Conservation (phyloP, 1,140 invertebrate species). For the Bombus vancouverensis region DNA sequence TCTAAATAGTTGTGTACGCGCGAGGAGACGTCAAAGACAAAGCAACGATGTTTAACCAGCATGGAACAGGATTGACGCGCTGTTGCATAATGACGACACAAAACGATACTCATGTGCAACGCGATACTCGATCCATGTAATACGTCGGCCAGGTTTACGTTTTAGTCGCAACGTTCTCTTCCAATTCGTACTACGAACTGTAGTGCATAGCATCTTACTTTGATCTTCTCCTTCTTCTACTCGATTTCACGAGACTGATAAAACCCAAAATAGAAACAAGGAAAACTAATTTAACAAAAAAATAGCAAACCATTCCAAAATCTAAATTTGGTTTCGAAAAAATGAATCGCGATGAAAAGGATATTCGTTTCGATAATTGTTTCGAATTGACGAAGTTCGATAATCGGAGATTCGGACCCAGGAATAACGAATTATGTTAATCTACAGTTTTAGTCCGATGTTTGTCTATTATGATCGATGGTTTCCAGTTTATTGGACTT, state of each 20-base stretch:
- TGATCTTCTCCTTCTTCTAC: too few relatives aligned
- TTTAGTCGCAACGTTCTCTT: too few relatives aligned
- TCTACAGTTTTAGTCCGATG: neutral
- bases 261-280: too few relatives aligned
- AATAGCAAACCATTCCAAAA: too few relatives aligned
- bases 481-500: constrained; percentile 2
- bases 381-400: too few relatives aligned
- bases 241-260: too few relatives aligned
- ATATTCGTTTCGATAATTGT: too few relatives aligned
- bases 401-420: neutral
- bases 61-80: neutral
- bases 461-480: neutral
- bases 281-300: too few relatives aligned
- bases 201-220: too few relatives aligned
- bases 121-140: constrained; percentile 17
- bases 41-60: neutral
- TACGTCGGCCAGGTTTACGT: neutral
- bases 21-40: neutral
- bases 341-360: too few relatives aligned
- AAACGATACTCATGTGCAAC: constrained; percentile 6
- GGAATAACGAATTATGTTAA: neutral
- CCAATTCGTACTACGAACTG: neutral
- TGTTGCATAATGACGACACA: constrained; percentile 29
- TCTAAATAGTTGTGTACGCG: neutral
- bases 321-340: too few relatives aligned